A percentile compares a stretch with the other conserved stretches of the same genome.
Conservation (phyloP, 2,797 vertebrate species). For the Psittacula derbiana region DNA sequence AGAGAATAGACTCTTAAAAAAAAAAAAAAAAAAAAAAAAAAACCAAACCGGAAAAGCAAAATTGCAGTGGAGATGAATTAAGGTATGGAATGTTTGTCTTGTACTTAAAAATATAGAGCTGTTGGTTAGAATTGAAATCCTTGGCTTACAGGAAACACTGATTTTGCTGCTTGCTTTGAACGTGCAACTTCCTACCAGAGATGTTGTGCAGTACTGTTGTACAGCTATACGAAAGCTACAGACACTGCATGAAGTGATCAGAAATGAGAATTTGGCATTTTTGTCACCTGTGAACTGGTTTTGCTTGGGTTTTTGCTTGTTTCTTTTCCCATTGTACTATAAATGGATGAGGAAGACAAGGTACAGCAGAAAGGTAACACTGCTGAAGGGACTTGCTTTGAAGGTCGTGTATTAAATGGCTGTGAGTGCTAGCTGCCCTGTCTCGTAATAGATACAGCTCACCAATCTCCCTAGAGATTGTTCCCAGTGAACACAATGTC, state of each 20-base stretch:
- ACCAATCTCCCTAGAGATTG: not conserved
- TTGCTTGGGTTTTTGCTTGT: not conserved
- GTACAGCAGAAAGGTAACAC: not conserved
- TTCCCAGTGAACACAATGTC: not conserved
- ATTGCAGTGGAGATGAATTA: not conserved
- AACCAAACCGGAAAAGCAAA: not conserved
- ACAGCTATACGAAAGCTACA: not conserved
- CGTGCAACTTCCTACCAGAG: not conserved
- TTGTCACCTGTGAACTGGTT: not conserved
- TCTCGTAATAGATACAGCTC: not conserved
- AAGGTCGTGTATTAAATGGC: not conserved
- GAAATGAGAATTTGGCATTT: not conserved
- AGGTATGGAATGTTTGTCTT: not conserved
- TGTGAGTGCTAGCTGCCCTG: not conserved
- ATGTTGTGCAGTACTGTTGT: not conserved
- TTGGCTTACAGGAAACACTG: not conserved
- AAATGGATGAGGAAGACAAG: not conserved
- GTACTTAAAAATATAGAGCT: not conserved
- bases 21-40: too few species aligned
- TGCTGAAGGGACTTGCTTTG: slow-evolving; percentile 10
- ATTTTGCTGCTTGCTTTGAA: not conserved
- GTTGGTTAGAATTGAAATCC: not conserved
- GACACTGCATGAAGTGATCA: not conserved
- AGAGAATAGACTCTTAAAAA: not conserved
- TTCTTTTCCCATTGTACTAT: not conserved